These are phyloP conservation scores for Ptilodon capucinus DNA, from an alignment of 2,888 invertebrate species.

Conservation along the genomic window DNA sequence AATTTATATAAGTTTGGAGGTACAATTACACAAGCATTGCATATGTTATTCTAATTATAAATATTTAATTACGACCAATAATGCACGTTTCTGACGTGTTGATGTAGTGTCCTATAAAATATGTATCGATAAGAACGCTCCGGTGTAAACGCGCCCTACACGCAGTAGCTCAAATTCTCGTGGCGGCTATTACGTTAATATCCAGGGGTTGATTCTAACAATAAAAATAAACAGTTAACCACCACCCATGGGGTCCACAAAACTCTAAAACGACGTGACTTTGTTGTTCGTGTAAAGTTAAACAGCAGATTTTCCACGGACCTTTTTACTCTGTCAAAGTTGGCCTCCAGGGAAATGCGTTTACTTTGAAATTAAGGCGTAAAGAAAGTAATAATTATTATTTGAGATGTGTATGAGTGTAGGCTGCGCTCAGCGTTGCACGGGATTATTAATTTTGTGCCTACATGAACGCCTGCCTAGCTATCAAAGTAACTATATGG, in stretches of 20 bases:
- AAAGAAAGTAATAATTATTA: not conserved
- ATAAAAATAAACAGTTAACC: constrained; percentile 73
- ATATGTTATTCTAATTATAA: too few relatives aligned
- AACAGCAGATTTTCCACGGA: constrained; percentile 49
- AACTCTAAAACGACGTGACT: constrained; percentile 64
- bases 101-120: too few relatives aligned
- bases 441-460: constrained; percentile 17
- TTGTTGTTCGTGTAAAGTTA: constrained; percentile 60
- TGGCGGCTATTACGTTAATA: constrained; percentile 69
- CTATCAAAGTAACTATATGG: too few relatives aligned
- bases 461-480: constrained; percentile 3
- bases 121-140: too few relatives aligned
- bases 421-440: not conserved
- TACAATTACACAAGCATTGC: too few relatives aligned
- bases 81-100: too few relatives aligned
- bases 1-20: too few relatives aligned
- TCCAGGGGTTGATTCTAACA: constrained; percentile 65
- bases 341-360: constrained; percentile 11
- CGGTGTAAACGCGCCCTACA: constrained; percentile 42
- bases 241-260: constrained; percentile 49
- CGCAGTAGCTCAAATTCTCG: constrained; percentile 59
- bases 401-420: not conserved
- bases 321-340: constrained; percentile 37
- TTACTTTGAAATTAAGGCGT: constrained; percentile 6
- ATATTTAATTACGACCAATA: too few relatives aligned